Evolutionary conservation across 2,113 vertebrate genomes (phyloP).

Genomic region (Crotophaga sulcirostris): DNA sequence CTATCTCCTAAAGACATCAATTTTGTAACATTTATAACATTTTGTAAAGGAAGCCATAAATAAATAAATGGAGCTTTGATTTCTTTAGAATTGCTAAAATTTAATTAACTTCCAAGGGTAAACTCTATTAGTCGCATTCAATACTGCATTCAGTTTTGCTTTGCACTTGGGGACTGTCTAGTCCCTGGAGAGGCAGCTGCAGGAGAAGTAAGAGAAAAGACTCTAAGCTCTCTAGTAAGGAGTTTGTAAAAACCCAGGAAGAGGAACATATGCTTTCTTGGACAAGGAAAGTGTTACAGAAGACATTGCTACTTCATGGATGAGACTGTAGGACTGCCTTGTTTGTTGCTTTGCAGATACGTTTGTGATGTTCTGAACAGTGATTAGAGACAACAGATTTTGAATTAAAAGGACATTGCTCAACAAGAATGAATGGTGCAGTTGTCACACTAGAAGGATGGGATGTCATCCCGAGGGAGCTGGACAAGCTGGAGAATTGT

Average conservation of each 20-base stretch:
- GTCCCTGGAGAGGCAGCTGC: neutral
- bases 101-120: slow-evolving; percentile 54
- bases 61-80: slow-evolving; percentile 49
- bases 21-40: neutral
- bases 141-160: neutral
- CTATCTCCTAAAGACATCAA: neutral
- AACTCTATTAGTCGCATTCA: slow-evolving; percentile 30
- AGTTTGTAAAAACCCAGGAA: neutral
- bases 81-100: slow-evolving; percentile 45
- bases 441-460: no score
- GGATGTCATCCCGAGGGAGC: no score
- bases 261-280: neutral
- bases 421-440: neutral
- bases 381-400: slow-evolving; percentile 26
- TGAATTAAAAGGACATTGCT: slow-evolving; percentile 36
- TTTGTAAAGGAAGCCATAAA: slow-evolving; percentile 48
- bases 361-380: slow-evolving; percentile 15
- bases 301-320: neutral
- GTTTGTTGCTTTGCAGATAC: neutral
- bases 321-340: neutral
- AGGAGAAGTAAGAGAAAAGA: neutral
- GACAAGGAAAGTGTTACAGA: neutral
- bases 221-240: neutral
- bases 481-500: no score
- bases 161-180: neutral